Base-by-base conservation (phyloP, 2,797 vertebrate genomes). In the Lacerta viridis region DNA sequence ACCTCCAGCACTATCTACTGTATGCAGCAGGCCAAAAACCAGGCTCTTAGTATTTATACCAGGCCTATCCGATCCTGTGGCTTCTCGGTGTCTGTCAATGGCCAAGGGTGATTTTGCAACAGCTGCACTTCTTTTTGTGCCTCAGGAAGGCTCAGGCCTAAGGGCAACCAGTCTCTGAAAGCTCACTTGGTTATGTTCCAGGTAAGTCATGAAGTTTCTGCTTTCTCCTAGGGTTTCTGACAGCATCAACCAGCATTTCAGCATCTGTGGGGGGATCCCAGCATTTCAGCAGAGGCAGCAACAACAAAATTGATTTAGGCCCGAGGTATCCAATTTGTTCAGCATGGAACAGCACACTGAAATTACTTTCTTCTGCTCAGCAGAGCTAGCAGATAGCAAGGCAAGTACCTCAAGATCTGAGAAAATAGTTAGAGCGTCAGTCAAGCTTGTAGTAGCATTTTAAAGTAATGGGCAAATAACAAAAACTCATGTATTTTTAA, bases 321-420 rank as follows among this genome's bases (percentile, higher is more conserved):
- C 59, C 7, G 69, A 81, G 83, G 83, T 75, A 85, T 50, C 69
- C 69, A 85, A 66, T 89, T 81, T 89, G 83, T 89, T 89, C 33
- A 39, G 59, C 33, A 55, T 36, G 46, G 25, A 80, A 80, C 59
- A n/a, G 59, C n/a, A 68, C 15, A 50, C 71, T 81, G 66, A 66
- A 81, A 89, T 89, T 81, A 89, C 43, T 59, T 85, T 85, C 83
- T 75, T 75, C 6, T 39, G 43, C 75, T 43, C 25, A 89, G 50
- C n/a, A 39, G 39, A 82, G n/a, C 18, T 46, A 46, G 71, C 43
- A 76, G 61, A 55, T 17, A 25, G 23, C 80, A 36, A 36, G 33
- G 17, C 33, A 55, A 85, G 23, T 7, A 20, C 8, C 41, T 82
- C 50, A 75, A 27, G 55, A 64, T 75, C 41, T 41, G 25, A 64